phyloP scores from a whole-genome alignment of 1,140 invertebrate species.

The Cotesia typhae region DNA sequence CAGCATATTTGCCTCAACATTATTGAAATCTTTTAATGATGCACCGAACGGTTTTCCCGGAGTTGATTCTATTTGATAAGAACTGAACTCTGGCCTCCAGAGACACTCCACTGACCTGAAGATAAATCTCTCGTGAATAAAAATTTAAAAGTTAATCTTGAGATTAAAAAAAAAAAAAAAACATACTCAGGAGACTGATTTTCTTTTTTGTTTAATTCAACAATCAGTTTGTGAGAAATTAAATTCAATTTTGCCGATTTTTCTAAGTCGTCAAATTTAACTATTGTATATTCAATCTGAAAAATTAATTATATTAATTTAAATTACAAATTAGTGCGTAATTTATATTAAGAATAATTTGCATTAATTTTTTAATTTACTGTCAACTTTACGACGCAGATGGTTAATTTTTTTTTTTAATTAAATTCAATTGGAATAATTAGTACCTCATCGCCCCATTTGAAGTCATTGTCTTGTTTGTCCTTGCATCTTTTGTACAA shows the following conservation, averaged over 20 bases:
- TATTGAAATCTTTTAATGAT: slow-evolving; percentile 93
- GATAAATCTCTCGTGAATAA: not conserved
- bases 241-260: slow-evolving; percentile 85
- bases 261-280: slow-evolving; percentile 92
- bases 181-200: slow-evolving; percentile 77
- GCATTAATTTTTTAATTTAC: no score
- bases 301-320: not conserved
- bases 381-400: not conserved
- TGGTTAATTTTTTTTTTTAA: not conserved
- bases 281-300: slow-evolving; percentile 92
- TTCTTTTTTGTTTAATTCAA: slow-evolving; percentile 84
- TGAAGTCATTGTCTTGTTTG: slow-evolving; percentile 91
- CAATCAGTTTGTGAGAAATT: slow-evolving; percentile 81
- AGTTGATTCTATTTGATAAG: slow-evolving; percentile 99
- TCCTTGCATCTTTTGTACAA: slow-evolving; percentile 86
- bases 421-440: not conserved
- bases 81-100: slow-evolving; percentile 97
- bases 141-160: not conserved
- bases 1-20: slow-evolving; percentile 97
- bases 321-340: no score
- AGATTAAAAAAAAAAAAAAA: not conserved
- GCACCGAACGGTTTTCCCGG: slow-evolving; percentile 95
- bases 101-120: slow-evolving; percentile 79
- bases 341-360: no score
- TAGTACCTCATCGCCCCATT: slow-evolving; percentile 96